Conservation (phyloP, 2,113 vertebrate species). For the Antechinus flavipes region DNA sequence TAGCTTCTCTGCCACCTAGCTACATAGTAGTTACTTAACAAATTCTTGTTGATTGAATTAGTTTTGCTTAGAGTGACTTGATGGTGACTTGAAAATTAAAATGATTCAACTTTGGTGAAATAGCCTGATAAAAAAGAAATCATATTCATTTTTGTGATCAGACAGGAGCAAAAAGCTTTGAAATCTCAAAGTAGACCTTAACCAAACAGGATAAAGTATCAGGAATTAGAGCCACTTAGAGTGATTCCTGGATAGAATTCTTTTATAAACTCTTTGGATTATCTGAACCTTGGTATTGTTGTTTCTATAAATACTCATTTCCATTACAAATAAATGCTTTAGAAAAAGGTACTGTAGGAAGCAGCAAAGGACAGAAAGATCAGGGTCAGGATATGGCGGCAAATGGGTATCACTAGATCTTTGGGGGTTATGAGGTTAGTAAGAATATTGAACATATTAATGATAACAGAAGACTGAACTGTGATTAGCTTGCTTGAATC, state of each 20-base stretch:
- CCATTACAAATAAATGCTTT: not conserved
- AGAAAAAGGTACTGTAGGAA: not conserved
- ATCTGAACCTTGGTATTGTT: not conserved
- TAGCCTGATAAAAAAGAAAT: not conserved
- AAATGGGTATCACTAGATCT: not conserved
- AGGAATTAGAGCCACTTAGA: not conserved
- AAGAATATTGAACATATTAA: no score
- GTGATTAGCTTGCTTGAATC: not conserved
- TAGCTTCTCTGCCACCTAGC: not conserved
- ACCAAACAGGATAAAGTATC: not conserved
- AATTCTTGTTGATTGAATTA: not conserved
- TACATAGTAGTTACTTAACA: not conserved
- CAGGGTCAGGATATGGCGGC: not conserved
- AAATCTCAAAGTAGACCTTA: not conserved
- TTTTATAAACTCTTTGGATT: not conserved
- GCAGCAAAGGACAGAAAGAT: not conserved
- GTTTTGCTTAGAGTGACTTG: not conserved
- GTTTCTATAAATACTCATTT: not conserved
- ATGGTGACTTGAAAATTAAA: not conserved
- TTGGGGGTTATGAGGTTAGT: not conserved
- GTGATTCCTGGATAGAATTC: not conserved
- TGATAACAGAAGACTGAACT: not conserved
- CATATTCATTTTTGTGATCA: not conserved
- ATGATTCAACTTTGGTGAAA: not conserved
- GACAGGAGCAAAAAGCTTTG: not conserved